Evolutionary conservation across 53 echinoderm and acorn worm species (phyloP), one percentile per base, ranked within the genome.

Genomic region (Echinometra lucunter): DNA sequence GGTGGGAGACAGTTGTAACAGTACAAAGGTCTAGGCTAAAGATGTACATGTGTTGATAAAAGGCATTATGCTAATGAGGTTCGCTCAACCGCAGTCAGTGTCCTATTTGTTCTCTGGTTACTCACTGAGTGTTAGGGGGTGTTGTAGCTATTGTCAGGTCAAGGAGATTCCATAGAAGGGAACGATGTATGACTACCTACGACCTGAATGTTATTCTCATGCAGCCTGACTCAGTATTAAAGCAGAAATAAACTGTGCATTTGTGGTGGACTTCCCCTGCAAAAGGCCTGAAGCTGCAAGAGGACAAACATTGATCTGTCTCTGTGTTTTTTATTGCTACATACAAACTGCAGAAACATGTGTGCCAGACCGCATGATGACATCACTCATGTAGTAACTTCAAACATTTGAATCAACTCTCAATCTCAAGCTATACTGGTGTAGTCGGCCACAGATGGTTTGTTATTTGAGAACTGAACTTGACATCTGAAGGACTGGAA

Each of bases 21-120:
- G 78, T 78, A 78, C 78, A 78, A 78, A 78, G 78, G 78, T 78
- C 78, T 72, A 32, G 72, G 32, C 72, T 42, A 78, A 38, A 78
- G 78, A 78, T 78, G 27, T 9, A 13, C n/a, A n/a, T 23, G 42
- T 40, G 37, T 18, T 78, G 78, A 78, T 78, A 78, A 63, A n/a
- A 78, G 78, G 40, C 78, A 38, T 78, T 78, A 78, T 78, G 78
- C 78, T 78, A 78, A 78, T 78, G 78, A 78, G 38, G 78, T 78
- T 78, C 21, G 42, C 78, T 78, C 78, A 78, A 78, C 38, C 78
- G 42, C 18, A 78, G 40, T 78, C 42, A n/a, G n/a, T n/a, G 40
- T 23, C 35, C 17, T 78, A 78, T 78, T 78, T 78, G 78, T 38
- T 19, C 78, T 78, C 40, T 23, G 11, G 78, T 78, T 78, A 78